A percentile compares a stretch with the other conserved stretches of the same genome.
Conservation (phyloP, 2,113 vertebrate species). For the Saguinus midas region DNA sequence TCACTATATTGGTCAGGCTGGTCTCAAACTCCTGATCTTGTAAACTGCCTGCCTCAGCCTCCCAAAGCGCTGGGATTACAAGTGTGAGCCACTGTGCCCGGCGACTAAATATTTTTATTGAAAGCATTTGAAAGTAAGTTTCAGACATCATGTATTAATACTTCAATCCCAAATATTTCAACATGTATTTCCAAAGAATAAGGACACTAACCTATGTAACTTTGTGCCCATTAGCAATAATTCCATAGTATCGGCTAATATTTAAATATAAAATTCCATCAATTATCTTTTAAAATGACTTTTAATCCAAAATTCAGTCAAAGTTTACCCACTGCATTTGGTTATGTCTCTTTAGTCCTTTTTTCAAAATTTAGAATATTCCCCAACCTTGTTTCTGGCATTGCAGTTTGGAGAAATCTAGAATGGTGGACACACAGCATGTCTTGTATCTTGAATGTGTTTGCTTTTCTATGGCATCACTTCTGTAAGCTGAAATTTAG, state of each 20-base stretch:
- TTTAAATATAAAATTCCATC: not conserved
- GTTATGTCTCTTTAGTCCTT: not conserved
- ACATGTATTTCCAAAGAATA: not conserved
- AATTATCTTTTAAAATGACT: constrained; percentile 22
- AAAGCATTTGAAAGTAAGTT: not conserved
- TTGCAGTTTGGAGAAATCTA: not conserved
- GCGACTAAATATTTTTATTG: not conserved
- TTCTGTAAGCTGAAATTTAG: not conserved
- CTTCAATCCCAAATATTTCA: not conserved
- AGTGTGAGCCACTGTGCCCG: too few species aligned
- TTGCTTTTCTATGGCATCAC: not conserved
- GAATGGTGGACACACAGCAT: not conserved
- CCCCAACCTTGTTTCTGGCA: not conserved
- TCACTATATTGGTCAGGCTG: too few species aligned
- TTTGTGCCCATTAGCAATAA: not conserved
- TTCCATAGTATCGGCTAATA: not conserved
- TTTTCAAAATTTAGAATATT: not conserved
- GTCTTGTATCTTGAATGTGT: not conserved
- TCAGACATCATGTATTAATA: not conserved
- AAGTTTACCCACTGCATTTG: not conserved
- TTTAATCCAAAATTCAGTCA: not conserved
- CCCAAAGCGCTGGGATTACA: too few species aligned
- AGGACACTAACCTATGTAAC: not conserved
- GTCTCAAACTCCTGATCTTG: too few species aligned
- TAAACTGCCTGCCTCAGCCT: too few species aligned